Conservation (phyloP, 2,113 vertebrate genomes). For the Alligator mississippiensis region DNA sequence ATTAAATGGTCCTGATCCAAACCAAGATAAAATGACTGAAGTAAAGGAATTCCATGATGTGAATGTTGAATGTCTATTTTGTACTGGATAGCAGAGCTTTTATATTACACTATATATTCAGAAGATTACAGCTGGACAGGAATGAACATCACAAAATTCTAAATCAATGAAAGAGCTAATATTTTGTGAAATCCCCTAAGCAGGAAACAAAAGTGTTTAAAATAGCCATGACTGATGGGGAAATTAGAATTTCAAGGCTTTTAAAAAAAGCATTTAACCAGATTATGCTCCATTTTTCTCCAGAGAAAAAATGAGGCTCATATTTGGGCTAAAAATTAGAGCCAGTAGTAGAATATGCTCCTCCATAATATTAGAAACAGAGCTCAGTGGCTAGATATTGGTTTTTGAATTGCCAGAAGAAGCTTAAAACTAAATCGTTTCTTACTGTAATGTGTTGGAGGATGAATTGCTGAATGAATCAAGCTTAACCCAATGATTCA, state of each 20-base stretch:
- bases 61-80: constrained; percentile 31
- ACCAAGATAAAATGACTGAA: constrained; percentile 40
- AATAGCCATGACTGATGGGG: constrained; percentile 36
- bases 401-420: constrained; percentile 41
- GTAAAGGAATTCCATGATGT: constrained; percentile 12
- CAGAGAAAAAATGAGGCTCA: neutral
- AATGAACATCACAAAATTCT: constrained; percentile 33
- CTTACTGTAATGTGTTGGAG: constrained; percentile 24
- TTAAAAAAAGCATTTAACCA: constrained; percentile 65
- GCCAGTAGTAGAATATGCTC: constrained; percentile 24
- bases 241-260: constrained; percentile 61
- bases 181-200: constrained; percentile 54
- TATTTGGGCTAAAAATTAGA: constrained; percentile 40
- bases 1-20: neutral
- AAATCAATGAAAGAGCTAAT: constrained; percentile 32
- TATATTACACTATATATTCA: constrained; percentile 51
- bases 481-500: constrained; percentile 63
- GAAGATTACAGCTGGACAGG: constrained; percentile 59
- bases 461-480: constrained; percentile 57
- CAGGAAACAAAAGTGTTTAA: constrained; percentile 54
- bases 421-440: constrained; percentile 59
- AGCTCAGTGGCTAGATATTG: constrained; percentile 34
- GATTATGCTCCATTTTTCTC: constrained; percentile 47
- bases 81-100: constrained; percentile 26
- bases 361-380: constrained; percentile 38